Base-by-base conservation (phyloP, 2,888 invertebrate species). In the Mechanitis mazaeus region DNA sequence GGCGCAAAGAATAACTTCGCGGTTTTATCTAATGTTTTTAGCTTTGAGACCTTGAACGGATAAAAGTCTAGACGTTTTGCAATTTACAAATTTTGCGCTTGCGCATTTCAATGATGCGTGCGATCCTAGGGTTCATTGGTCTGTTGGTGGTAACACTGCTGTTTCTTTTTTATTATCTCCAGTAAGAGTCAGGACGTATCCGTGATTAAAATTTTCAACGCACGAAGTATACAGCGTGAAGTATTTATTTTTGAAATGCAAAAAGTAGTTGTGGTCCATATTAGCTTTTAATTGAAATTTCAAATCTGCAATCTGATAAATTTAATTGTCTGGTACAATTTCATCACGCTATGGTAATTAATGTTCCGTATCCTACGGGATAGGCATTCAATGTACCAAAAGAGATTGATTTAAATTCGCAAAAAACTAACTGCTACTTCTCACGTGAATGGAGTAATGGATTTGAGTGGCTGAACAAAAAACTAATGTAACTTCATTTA, bases 101-200 rank as follows among this genome's bases (percentile, higher is more conserved):
- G 80, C 81, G 87, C 84, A 87, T 87, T 81, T 79, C 78, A 87
- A 87, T 87, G 81, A 84, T 84, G 78, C 79, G 80, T 83, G 83
- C 75, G 80, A 81, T 79, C 71, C 76, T 71, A 71, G 76, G 76
- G 88, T 87, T 88, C 88, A 86, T 80, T 81, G 86, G 79, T 85
- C 87, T 68, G 77, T 75, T 79, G 69, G 74, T 79, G 77, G 78
- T 65, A 77, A 73, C 71, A 73, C 71, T 72, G 72, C 70, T 75
- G 72, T 71, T 71, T 78, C 73, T 78, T 80, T 77, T 71, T 73
- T 71, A 70, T 68, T 75, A 72, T 67, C 76, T 75, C 73, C 72
- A 70, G 68, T 72, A 77, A 76, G 75, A 76, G 72, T 68, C 69
- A 68, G 74, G 74, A 79, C 71, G 64, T 68, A 74, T 77, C 77